These are phyloP conservation scores for Ciona savignyi DNA, from an alignment of 23 tunicate species.

Conservation along the genomic window DNA sequence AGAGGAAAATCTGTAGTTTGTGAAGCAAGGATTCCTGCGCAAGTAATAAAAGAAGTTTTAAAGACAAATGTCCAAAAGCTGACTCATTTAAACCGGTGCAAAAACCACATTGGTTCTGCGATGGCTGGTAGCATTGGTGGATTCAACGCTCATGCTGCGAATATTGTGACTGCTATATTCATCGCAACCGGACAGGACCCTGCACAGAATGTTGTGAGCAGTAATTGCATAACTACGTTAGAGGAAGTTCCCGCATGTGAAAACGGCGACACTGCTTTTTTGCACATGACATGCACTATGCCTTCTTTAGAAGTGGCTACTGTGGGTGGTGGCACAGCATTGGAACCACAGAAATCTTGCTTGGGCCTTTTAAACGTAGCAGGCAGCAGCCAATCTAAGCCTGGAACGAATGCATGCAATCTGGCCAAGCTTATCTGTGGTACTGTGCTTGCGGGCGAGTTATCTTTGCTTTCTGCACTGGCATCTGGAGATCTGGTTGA, in stretches of 20 bases:
- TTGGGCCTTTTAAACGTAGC: slow-evolving; percentile 44
- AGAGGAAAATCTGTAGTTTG: slow-evolving; percentile 89
- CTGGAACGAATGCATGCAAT: slow-evolving; percentile 54
- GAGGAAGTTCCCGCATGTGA: slow-evolving; percentile 1
- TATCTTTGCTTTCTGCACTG: slow-evolving; percentile 67
- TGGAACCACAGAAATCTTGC: slow-evolving; percentile 77
- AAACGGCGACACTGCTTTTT: neutral
- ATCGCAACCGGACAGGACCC: slow-evolving; percentile 97
- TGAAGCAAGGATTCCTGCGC: slow-evolving; percentile 55
- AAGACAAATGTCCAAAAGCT: slow-evolving; percentile 35
- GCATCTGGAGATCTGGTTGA: slow-evolving; percentile 79
- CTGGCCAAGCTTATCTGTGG: slow-evolving; percentile 65
- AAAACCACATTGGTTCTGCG: slow-evolving; percentile 89
- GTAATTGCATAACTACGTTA: slow-evolving; percentile 76
- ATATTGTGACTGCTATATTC: slow-evolving; percentile 81
- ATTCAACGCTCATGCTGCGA: slow-evolving; percentile 94
- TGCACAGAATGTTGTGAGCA: slow-evolving; percentile 84
- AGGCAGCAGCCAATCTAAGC: slow-evolving; percentile 34
- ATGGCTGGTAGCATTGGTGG: slow-evolving; percentile 87
- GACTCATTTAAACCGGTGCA: slow-evolving; percentile 51
- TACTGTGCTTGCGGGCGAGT: slow-evolving; percentile 88
- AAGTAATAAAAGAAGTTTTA: slow-evolving; percentile 40
- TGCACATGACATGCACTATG: slow-evolving; percentile 78
- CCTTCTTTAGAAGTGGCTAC: slow-evolving; percentile 94
- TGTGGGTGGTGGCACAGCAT: slow-evolving; percentile 80